Conservation (phyloP, 2,113 vertebrate species). For the Aldabrachelys gigantea region DNA sequence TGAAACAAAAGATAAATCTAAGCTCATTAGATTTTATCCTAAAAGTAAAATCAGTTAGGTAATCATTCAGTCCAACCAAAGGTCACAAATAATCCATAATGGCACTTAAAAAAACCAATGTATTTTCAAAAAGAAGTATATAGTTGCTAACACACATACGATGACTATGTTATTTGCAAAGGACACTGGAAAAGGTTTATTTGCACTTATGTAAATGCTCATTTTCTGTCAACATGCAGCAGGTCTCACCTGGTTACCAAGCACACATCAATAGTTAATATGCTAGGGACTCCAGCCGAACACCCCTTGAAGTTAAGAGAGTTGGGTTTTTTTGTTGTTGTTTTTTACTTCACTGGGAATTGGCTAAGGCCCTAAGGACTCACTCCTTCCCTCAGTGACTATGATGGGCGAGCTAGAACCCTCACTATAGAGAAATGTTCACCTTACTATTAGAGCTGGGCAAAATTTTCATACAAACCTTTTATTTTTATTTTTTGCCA, state of each 20-base stretch:
- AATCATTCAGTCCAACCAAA: neutral
- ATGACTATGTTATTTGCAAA: neutral
- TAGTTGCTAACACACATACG: neutral
- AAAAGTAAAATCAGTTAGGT: neutral
- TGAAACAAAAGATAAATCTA: neutral
- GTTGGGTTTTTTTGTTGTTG: neutral
- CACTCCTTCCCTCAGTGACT: neutral
- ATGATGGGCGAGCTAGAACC: neutral
- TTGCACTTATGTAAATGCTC: neutral
- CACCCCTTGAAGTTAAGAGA: neutral
- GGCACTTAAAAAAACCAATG: accelerated
- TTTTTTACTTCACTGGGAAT: neutral
- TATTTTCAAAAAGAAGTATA: neutral
- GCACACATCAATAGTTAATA: neutral
- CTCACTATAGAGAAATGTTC: neutral
- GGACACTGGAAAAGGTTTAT: neutral
- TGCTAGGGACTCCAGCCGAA: neutral
- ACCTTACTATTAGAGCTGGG: neutral
- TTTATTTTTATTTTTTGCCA: neutral
- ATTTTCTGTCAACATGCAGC: neutral
- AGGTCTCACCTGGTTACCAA: neutral
- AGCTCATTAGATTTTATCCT: neutral
- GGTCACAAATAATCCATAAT: neutral
- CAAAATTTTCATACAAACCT: neutral
- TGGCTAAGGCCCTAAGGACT: neutral